Evolutionary conservation across 2,797 vertebrate species (phyloP).

Genomic region (Crenuchus spilurus): DNA sequence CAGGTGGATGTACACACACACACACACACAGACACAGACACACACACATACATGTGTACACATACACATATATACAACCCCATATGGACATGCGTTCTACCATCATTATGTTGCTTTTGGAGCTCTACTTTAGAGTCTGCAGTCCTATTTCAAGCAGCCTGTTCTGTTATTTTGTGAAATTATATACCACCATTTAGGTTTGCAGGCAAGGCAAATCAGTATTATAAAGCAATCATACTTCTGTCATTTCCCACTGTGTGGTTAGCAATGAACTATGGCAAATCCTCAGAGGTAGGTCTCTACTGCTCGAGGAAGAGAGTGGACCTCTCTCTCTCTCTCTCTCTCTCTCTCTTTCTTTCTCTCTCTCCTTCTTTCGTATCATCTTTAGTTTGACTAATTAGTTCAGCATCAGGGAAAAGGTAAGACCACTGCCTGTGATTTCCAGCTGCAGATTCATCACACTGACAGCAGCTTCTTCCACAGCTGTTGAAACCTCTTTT

Average conservation of each 20-base stretch:
- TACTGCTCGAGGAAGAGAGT: slow-evolving; percentile 1
- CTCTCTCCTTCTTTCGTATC: not conserved
- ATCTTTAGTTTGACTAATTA: not conserved
- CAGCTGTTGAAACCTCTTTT: slow-evolving; percentile 8
- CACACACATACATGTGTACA: not conserved
- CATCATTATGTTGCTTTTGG: slow-evolving; percentile 25
- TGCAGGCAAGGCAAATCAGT: not conserved
- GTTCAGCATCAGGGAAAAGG: not conserved
- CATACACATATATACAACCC: not conserved
- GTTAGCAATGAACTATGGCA: not conserved
- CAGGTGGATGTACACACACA: not conserved
- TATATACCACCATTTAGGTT: slow-evolving; percentile 3
- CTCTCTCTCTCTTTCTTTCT: not conserved
- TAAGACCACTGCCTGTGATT: slow-evolving; percentile 21
- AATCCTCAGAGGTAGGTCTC: slow-evolving; percentile 7
- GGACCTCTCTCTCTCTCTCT: slow-evolving; percentile 4
- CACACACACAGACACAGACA: not conserved
- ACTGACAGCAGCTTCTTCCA: slow-evolving; percentile 9
- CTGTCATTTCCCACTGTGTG: slow-evolving; percentile 6
- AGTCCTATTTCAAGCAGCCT: slow-evolving; percentile 15
- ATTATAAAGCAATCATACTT: slow-evolving; percentile 1
- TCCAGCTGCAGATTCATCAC: slow-evolving; percentile 22
- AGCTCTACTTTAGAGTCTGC: not conserved
- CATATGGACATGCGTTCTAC: not conserved
- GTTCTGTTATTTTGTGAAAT: slow-evolving; percentile 27